A percentile compares a stretch with the other conserved stretches of the same genome.
These are phyloP conservation scores for Pipistrellus nathusii DNA, from an alignment of 2,797 vertebrate species.

Conservation along the genomic window DNA sequence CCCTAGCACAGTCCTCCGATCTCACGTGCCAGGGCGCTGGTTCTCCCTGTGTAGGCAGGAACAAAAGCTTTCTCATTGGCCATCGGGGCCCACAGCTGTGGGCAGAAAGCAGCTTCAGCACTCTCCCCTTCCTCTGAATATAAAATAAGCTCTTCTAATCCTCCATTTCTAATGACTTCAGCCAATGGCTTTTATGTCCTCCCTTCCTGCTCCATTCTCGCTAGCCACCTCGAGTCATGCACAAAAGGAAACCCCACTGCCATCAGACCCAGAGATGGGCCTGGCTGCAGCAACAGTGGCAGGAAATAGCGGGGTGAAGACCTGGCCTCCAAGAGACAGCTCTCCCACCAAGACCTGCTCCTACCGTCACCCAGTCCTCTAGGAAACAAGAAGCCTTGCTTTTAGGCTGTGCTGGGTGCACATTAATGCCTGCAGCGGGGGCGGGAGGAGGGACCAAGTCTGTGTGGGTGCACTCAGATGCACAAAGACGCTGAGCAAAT, in stretches of 20 bases:
- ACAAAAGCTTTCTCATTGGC: conserved; percentile 63
- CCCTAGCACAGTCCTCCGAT: background rate
- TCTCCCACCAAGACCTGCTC: background rate
- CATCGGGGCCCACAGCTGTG: conserved; percentile 43
- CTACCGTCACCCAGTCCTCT: conserved; percentile 15
- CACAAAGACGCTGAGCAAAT: conserved; percentile 43
- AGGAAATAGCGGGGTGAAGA: background rate
- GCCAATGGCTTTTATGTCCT: conserved; percentile 11
- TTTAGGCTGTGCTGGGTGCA: background rate
- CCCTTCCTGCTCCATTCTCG: background rate
- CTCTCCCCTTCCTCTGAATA: conserved; percentile 36
- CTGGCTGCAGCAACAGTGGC: background rate
- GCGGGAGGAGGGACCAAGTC: conserved; percentile 9
- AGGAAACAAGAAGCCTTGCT: background rate
- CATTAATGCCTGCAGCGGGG: background rate
- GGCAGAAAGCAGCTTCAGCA: conserved; percentile 39
- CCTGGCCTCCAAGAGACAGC: background rate
- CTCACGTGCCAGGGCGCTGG: background rate
- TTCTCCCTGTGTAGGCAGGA: conserved; percentile 16
- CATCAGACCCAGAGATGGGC: background rate
- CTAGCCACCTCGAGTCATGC: background rate
- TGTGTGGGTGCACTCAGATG: conserved; percentile 58
- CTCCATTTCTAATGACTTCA: conserved; percentile 65
- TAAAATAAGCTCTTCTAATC: conserved; percentile 66
- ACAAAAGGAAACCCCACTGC: background rate